phyloP scores from a whole-genome alignment of 2,113 vertebrate species.

The Epinephelus fuscoguttatus region DNA sequence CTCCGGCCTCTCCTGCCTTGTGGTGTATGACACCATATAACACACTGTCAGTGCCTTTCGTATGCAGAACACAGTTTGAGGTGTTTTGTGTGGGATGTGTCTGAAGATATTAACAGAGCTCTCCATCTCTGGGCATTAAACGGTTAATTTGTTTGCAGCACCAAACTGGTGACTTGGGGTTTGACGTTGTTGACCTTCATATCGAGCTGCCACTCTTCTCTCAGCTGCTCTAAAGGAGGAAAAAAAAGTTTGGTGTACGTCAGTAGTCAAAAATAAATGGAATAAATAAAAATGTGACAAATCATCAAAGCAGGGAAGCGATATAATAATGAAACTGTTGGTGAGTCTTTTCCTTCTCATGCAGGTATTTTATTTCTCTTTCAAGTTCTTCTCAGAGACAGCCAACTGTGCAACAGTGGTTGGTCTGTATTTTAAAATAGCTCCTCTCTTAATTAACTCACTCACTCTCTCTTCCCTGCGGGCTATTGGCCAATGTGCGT shows the following conservation, averaged over 20 bases:
- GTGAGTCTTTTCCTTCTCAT: background rate
- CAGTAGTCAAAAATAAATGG: background rate
- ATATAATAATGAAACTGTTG: background rate
- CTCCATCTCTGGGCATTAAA: conserved; percentile 7
- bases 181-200: background rate
- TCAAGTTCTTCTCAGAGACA: conserved; percentile 29
- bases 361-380: conserved; percentile 18
- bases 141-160: background rate
- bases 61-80: background rate
- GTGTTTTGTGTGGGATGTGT: background rate
- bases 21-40: background rate
- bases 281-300: conserved; percentile 5
- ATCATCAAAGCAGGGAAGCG: background rate
- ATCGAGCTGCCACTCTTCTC: background rate
- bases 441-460: conserved; percentile 70
- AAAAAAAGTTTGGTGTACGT: background rate
- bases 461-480: conserved; percentile 41
- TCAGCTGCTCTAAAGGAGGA: background rate
- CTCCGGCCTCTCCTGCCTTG: background rate
- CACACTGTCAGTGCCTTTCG: background rate
- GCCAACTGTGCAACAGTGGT: conserved; percentile 43
- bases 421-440: conserved; percentile 60
- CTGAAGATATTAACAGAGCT: background rate
- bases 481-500: conserved; percentile 50
- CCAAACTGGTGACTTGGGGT: background rate